Conservation (phyloP, 2,888 invertebrate species). For the Plutella xylostella region DNA sequence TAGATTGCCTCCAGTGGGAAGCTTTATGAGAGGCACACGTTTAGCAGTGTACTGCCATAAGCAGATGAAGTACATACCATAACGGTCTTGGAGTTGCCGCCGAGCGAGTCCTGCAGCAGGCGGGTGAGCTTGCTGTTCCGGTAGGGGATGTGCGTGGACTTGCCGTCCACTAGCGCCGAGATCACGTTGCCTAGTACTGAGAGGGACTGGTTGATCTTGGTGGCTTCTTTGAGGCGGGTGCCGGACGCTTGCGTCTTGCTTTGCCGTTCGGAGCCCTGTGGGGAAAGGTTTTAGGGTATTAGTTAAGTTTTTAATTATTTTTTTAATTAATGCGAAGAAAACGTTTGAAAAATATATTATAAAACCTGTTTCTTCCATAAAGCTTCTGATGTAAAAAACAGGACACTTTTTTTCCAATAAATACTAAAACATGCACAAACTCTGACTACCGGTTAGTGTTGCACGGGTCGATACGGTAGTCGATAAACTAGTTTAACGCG, state of each 20-base stretch:
- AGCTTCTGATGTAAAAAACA: too few relatives aligned
- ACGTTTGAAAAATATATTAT: too few relatives aligned
- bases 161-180: slow-evolving; percentile 97
- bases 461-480: too few relatives aligned
- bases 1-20: too few relatives aligned
- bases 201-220: slow-evolving; percentile 97
- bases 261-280: slow-evolving; percentile 95
- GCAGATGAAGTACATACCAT: slow-evolving; percentile 74
- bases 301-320: not conserved
- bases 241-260: slow-evolving; percentile 97
- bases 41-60: too few relatives aligned
- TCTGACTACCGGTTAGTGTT: too few relatives aligned
- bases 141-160: slow-evolving; percentile 97
- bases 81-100: slow-evolving; percentile 95
- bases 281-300: not conserved
- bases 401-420: too few relatives aligned
- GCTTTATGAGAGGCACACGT: too few relatives aligned
- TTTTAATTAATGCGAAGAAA: not conserved
- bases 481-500: too few relatives aligned
- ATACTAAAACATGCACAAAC: too few relatives aligned
- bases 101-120: slow-evolving; percentile 94
- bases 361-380: too few relatives aligned
- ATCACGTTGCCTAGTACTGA: slow-evolving; percentile 99
- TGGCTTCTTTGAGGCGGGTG: slow-evolving; percentile 93
- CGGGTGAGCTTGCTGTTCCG: slow-evolving; percentile 97